These are phyloP conservation scores for Kryptolebias marmoratus DNA, from an alignment of 2,113 vertebrate genomes.

Conservation along the genomic window DNA sequence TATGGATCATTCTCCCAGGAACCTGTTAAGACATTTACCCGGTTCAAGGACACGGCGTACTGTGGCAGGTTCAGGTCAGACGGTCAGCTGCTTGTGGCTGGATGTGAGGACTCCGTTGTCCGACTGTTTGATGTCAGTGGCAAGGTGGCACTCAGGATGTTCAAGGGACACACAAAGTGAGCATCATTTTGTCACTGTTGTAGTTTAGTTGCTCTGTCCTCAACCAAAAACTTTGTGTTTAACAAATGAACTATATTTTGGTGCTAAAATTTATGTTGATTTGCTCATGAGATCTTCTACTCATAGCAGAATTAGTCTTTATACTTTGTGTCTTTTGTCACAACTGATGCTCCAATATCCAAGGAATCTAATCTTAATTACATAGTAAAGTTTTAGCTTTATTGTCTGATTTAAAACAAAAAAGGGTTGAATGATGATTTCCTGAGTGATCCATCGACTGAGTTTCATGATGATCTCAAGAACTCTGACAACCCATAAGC, in stretches of 20 bases:
- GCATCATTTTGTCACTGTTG: slow-evolving; percentile 28
- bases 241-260: not conserved
- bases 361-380: not conserved
- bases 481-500: slow-evolving; percentile 47
- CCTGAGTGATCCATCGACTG: slow-evolving; percentile 76
- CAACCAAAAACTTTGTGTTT: not conserved
- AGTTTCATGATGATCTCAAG: slow-evolving; percentile 63
- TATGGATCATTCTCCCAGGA: slow-evolving; percentile 93
- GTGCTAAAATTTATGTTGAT: no score
- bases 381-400: not conserved
- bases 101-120: slow-evolving; percentile 88
- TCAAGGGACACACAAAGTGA: slow-evolving; percentile 92
- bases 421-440: slow-evolving; percentile 55
- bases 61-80: slow-evolving; percentile 90
- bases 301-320: not conserved
- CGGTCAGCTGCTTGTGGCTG: slow-evolving; percentile 89
- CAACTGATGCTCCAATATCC: not conserved
- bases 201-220: not conserved
- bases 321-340: not conserved
- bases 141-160: slow-evolving; percentile 88
- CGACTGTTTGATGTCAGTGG: slow-evolving; percentile 90
- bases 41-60: slow-evolving; percentile 92
- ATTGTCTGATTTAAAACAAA: not conserved
- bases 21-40: slow-evolving; percentile 90
- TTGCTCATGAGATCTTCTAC: no score